Evolutionary conservation across 23 tunicate genomes (phyloP).

Genomic region (Phallusia fumigata): DNA sequence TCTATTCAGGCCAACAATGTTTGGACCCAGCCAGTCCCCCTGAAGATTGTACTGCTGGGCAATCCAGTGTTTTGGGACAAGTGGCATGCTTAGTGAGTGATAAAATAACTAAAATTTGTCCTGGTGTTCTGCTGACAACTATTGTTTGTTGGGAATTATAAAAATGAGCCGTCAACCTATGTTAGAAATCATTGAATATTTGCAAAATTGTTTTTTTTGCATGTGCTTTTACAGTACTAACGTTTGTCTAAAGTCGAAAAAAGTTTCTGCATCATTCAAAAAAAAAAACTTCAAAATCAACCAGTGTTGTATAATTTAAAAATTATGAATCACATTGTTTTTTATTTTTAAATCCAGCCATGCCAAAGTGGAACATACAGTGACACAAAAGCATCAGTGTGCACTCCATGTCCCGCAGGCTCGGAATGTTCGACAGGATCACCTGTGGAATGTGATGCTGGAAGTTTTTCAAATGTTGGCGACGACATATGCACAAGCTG

Average conservation of each 20-base stretch:
- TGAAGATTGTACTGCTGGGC: slow-evolving; percentile 68
- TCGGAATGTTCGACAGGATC: slow-evolving; percentile 26
- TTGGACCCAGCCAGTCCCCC: slow-evolving; percentile 55
- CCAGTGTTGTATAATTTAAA: too few relatives aligned
- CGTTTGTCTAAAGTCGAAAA: too few relatives aligned
- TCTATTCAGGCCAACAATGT: slow-evolving; percentile 79
- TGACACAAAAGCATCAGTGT: slow-evolving; percentile 32
- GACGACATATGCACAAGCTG: slow-evolving; percentile 55
- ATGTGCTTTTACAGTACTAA: too few relatives aligned
- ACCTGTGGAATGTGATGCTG: slow-evolving; percentile 38
- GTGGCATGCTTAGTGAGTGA: slow-evolving; percentile 36
- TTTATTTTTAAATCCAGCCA: slow-evolving; percentile 25
- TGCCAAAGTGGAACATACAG: slow-evolving; percentile 69
- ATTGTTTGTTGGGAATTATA: too few relatives aligned
- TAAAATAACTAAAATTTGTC: neutral
- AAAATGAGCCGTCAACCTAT: too few relatives aligned
- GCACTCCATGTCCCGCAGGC: slow-evolving; percentile 72
- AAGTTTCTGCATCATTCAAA: too few relatives aligned
- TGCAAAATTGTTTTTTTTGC: too few relatives aligned
- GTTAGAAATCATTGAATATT: too few relatives aligned
- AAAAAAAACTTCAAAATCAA: too few relatives aligned
- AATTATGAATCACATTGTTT: too few relatives aligned
- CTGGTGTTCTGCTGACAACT: too few relatives aligned
- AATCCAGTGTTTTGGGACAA: slow-evolving; percentile 51
- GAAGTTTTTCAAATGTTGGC: slow-evolving; percentile 43